Conservation (phyloP, 37 sponge, comb jelly and placozoan genomes). For the Agelas oroides region DNA sequence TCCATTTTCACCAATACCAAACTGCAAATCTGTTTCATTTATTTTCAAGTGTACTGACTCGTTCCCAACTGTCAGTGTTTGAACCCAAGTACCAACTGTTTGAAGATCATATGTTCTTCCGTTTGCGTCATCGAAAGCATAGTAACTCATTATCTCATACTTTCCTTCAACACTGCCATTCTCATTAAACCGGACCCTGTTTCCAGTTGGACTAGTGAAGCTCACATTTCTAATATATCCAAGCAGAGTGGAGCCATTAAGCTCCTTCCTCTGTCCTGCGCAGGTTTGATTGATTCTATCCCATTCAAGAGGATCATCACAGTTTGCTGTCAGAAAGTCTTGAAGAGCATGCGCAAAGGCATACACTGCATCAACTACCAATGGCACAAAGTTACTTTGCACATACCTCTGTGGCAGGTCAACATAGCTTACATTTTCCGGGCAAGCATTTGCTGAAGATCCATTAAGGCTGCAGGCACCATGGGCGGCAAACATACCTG, state of each 20-base stretch:
- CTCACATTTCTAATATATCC: slow-evolving; percentile 37
- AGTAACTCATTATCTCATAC: slow-evolving; percentile 52
- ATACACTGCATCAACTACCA: slow-evolving; percentile 77
- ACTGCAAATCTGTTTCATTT: slow-evolving; percentile 14
- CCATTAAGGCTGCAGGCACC: not conserved
- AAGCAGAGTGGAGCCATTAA: slow-evolving; percentile 20
- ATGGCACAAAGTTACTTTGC: slow-evolving; percentile 59
- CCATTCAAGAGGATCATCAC: slow-evolving; percentile 24
- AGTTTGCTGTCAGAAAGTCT: slow-evolving; percentile 58
- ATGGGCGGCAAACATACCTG: slow-evolving; percentile 37
- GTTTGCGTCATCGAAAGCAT: not conserved
- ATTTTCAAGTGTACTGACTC: not conserved
- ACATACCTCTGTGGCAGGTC: not conserved
- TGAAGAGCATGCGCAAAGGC: slow-evolving; percentile 70
- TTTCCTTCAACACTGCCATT: slow-evolving; percentile 36
- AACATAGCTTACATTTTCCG: not conserved
- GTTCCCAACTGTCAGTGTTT: not conserved
- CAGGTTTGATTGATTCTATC: slow-evolving; percentile 26
- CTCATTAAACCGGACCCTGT: slow-evolving; percentile 45
- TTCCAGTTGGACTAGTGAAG: slow-evolving; percentile 43
- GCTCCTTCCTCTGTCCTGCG: not conserved
- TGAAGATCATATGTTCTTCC: not conserved
- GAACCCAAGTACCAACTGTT: slow-evolving; percentile 49
- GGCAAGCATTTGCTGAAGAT: not conserved
- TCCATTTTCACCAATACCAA: slow-evolving; percentile 18